Evolutionary conservation across 1,140 invertebrate species (phyloP).

Genomic region (Heliothis virescens): DNA sequence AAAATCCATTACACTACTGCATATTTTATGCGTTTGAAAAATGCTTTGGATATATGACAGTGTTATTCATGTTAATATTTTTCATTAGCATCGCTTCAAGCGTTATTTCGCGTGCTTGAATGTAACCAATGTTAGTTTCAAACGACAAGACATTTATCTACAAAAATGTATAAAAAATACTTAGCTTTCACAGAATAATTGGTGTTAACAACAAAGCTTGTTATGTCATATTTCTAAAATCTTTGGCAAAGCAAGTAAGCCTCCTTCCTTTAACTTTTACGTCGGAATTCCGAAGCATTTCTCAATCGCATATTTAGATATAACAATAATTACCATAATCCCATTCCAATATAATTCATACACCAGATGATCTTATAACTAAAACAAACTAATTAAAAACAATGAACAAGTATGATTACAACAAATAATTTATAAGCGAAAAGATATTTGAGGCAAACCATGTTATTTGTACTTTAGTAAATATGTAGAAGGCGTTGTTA

Average conservation of each 20-base stretch:
- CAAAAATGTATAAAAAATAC: background rate
- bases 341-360: conserved; percentile 47
- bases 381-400: conserved; percentile 61
- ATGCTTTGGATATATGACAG: conserved; percentile 24
- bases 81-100: conserved; percentile 16
- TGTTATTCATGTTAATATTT: conserved; percentile 15
- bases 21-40: conserved; percentile 34
- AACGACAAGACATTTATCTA: background rate
- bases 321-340: conserved; percentile 51
- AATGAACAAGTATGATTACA: conserved; percentile 60
- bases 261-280: background rate
- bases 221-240: background rate
- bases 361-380: conserved; percentile 56
- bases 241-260: conserved; percentile 44
- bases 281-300: conserved; percentile 43
- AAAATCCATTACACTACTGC: conserved; percentile 31
- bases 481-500: background rate
- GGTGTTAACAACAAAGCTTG: conserved; percentile 19
- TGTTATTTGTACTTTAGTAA: conserved; percentile 55
- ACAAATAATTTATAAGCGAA: conserved; percentile 59
- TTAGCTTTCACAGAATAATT: background rate
- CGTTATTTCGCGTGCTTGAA: background rate
- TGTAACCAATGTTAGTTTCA: conserved; percentile 12
- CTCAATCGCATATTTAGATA: conserved; percentile 19
- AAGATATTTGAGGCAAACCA: conserved; percentile 45